Base-by-base conservation (phyloP, 2,797 vertebrate genomes). In the Vipera ursinii region DNA sequence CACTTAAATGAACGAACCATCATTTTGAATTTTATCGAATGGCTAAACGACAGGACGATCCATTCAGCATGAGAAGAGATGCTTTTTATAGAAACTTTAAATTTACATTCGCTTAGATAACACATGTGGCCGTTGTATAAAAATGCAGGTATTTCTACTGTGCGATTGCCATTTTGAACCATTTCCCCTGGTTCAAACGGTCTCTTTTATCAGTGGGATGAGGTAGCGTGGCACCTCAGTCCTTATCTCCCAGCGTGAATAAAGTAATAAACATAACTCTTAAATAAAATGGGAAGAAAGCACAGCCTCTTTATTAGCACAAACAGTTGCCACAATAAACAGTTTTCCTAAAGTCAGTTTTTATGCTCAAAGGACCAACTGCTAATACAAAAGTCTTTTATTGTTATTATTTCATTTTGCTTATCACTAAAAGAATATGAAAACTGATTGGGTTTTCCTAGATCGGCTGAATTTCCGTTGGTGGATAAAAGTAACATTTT, bases 251-350 rank as follows among this genome's bases (percentile, higher is more conserved):
- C 26, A 26, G 48, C 44, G 17, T 55, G 38, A 95, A 90, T 91
- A n/a, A 87, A 94, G 63, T 44, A 93, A 82, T 89, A 94, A 88
- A 89, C 20, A 93, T 24, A 61, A 88, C 89, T 91, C 20, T 89
- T 93, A 87, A 92, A 91, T 90, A 90, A 94, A 96, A 87, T 3
- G 24, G 51, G 95, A 95, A 92, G 63, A 86, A 93, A 91, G 89
- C 87, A 51, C 65, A 63, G 63, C 88, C 82, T 44, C 86, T 91
- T 61, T 86, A 44, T 92, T 92, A 86, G 89, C 56, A 2, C 82
- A 92, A 73, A 24, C 90, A 90, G n/a, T 22, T 91, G 93, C 87
- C 65, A 91, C 53, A 91, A 91, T 78, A 86, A 44, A 91, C 3
- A 63, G 38, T 53, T 92, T n/a, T 88, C 89, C 53, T 55, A 13